A percentile compares a stretch with the other conserved stretches of the same genome.
These are phyloP conservation scores for Nothobranchius furzeri DNA, from an alignment of 2,113 vertebrate genomes.

Conservation along the genomic window DNA sequence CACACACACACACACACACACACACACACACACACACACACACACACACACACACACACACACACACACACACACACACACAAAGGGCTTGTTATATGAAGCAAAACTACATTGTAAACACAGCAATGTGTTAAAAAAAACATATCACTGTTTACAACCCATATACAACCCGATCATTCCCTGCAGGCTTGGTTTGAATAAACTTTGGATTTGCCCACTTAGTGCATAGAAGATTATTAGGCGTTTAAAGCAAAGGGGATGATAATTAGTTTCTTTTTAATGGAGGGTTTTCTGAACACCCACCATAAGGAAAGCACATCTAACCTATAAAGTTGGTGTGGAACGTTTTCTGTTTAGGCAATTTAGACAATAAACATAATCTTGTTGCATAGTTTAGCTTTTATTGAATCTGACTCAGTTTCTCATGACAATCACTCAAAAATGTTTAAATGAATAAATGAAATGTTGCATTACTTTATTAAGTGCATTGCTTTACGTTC, in stretches of 20 bases:
- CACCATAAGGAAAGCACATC: too few relatives aligned
- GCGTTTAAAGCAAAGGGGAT: not conserved
- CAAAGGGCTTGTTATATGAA: constrained; percentile 45
- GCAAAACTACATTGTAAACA: constrained; percentile 66
- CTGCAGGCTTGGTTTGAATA: constrained; percentile 13
- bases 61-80: constrained; percentile 28
- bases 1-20: constrained; percentile 28
- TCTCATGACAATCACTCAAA: too few relatives aligned
- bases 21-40: constrained; percentile 26
- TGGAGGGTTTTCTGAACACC: too few relatives aligned
- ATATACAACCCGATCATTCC: too few relatives aligned
- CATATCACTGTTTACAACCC: constrained; percentile 60
- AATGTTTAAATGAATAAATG: too few relatives aligned
- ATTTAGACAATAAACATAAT: too few relatives aligned
- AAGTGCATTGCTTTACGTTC: too few relatives aligned
- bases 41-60: constrained; percentile 19
- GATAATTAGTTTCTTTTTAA: not conserved
- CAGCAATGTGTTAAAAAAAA: constrained; percentile 63
- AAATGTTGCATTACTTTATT: too few relatives aligned
- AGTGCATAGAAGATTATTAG: not conserved
- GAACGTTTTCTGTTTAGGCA: too few relatives aligned
- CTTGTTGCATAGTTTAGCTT: too few relatives aligned
- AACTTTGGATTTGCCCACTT: not conserved
- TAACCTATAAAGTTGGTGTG: too few relatives aligned
- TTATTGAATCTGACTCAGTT: too few relatives aligned